Base-by-base conservation (phyloP, 2,888 invertebrate genomes). In the Xanthia togata region DNA sequence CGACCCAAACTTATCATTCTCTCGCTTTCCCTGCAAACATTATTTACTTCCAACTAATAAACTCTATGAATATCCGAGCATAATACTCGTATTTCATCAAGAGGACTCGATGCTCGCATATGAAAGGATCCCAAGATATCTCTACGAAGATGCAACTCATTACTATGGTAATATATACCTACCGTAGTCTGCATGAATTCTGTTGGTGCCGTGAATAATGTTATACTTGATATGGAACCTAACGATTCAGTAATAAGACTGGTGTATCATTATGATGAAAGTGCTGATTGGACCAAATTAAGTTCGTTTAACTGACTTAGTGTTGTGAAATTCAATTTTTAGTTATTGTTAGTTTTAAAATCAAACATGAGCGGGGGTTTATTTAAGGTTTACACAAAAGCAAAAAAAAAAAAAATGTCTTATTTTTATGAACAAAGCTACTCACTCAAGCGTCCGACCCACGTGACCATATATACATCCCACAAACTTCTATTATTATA, bases 121-220 rank as follows among this genome's bases (percentile, higher is more conserved):
- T 81, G 79, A 78, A 78, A 80, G 83, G 79, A 81, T 81, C 76
- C 74, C 75, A 76, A 87, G 90, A 85, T 86, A 87, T 86, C 82
- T 78, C 53, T 41, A 38, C 75, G 73, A 78, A 81, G 84, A 82
- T 87, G 87, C 85, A 86, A 53, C 87, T 89, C 85, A 89, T 92
- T 91, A 90, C 81, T 78, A 93, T 92, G 91, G 83, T 89, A 93
- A 93, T 92, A 88, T 91, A 92, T 92, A 88, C 90, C 81, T 92
- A 88, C 90, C 81, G 63, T 67, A 87, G 75, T 82, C 88, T 86
- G 83, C 88, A 87, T 87, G 87, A 90, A 92, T 91, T 89, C 90
- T 89, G 83, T 83, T 73, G 88, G 88, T 86, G 70, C 80, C 86
- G 84, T 88, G 88, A 90, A 90, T 89, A 89, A 85, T 87, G 82